Percentiles rank a stretch among this genome's conserved stretches.
These are phyloP conservation scores for Calidris pugnax DNA, from an alignment of 2,113 vertebrate genomes.

Conservation along the genomic window DNA sequence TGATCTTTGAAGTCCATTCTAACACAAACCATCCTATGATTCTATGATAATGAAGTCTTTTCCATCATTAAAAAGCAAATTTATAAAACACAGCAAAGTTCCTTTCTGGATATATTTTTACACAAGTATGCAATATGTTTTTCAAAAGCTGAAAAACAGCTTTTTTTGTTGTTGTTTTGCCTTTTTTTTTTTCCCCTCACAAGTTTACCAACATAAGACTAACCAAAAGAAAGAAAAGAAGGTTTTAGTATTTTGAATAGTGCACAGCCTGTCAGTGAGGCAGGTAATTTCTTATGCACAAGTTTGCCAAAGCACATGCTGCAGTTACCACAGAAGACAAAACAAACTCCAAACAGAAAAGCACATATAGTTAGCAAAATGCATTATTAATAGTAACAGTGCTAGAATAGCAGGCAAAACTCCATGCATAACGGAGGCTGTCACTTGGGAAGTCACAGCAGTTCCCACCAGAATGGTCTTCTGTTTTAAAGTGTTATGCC, in stretches of 20 bases:
- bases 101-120: background rate
- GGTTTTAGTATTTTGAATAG: background rate
- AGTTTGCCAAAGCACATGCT: background rate
- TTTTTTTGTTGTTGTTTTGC: too few relatives aligned
- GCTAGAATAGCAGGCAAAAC: background rate
- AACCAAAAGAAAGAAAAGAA: background rate
- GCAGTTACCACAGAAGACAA: conserved; percentile 11
- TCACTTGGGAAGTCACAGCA: background rate
- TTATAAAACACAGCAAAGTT: background rate
- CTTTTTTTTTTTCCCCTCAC: too few relatives aligned
- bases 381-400: conserved; percentile 4
- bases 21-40: background rate
- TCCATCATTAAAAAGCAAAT: background rate
- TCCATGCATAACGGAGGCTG: background rate
- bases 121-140: background rate
- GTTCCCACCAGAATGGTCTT: background rate
- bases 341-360: conserved; percentile 30
- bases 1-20: background rate
- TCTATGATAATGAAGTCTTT: background rate
- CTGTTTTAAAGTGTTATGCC: background rate
- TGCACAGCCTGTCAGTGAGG: fast-evolving
- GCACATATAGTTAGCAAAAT: background rate
- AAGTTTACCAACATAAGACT: background rate
- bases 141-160: background rate
- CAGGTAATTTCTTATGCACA: background rate